Evolutionary conservation across 2,888 invertebrate genomes (phyloP).

Genomic region (Ecdyonurus torrentis): DNA sequence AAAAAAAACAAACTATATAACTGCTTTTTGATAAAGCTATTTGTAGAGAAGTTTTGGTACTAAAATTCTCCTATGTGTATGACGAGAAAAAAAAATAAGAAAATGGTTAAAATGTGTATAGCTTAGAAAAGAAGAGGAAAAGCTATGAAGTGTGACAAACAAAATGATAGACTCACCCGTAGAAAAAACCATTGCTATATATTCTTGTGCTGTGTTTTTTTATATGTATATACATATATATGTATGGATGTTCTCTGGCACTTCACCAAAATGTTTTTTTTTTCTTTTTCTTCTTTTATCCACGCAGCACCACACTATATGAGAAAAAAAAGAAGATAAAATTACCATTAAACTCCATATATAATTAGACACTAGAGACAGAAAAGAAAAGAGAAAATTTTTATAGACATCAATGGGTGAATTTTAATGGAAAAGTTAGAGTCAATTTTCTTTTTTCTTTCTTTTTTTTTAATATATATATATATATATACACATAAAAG

Average conservation of each 20-base stretch:
- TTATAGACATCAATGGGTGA: background rate
- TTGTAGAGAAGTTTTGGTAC: background rate
- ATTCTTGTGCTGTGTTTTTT: too few relatives aligned
- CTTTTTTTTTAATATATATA: too few relatives aligned
- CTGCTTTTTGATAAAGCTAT: background rate
- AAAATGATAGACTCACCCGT: slow-evolving; percentile 1
- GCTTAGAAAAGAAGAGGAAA: background rate
- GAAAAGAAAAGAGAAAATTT: background rate
- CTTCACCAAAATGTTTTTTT: background rate
- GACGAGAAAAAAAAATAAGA: background rate
- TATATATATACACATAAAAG: too few relatives aligned
- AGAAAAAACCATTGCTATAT: background rate
- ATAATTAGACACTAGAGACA: background rate
- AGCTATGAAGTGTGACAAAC: slow-evolving; percentile 2
- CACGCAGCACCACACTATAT: background rate
- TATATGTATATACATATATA: too few relatives aligned
- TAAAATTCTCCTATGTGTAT: background rate
- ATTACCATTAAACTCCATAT: background rate
- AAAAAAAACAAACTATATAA: background rate
- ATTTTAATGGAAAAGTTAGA: background rate
- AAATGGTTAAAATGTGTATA: background rate
- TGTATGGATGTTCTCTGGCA: background rate
- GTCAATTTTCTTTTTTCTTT: background rate
- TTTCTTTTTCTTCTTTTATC: background rate
- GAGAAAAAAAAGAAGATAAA: background rate